Evolutionary conservation across 2,888 invertebrate genomes (phyloP), one percentile per base, ranked within the genome.

Genomic region (Apoderus coryli): DNA sequence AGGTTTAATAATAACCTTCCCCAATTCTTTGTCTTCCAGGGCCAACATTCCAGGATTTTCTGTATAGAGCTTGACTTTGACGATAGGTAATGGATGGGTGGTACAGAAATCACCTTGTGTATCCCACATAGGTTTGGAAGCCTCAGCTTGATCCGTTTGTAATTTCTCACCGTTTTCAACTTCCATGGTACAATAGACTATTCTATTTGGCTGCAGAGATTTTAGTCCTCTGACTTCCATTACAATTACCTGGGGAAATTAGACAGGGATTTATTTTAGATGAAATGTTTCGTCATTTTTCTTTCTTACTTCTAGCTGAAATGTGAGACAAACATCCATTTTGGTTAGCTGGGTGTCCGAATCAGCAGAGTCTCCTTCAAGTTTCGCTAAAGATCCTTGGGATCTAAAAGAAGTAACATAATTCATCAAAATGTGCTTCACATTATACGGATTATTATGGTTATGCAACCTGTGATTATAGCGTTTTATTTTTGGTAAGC

Each of bases 151-250:
- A 63, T 96, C 98, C 2, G 98, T 98, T 64, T 98, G 96, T 37
- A 98, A 67, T 59, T 98, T 98, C 54, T 95, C 93, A 25, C 95
- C 93, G 38, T 92, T 95, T 61, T 99, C 98, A 19, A 98, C 93
- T 63, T 99, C 98, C 98, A 98, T 99, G 12, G 96, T 98, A 61
- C 98, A 99, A 64, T 98, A 98, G 29, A 98, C 95, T 56, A 98
- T 95, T 52, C 95, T 76, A 67, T 93, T 96, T 16, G 90, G 84
- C 40, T 93, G 82, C 52, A 99, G 66, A 31, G 92, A 90, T 63
- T 95, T 96, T 43, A 98, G 69, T 45, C 93, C 93, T 61, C 95
- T 90, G 31, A 98, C 96, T 67, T 99, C 96, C 86, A 96, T 92
- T 32, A 98, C 96, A 53, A 98, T 84, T 42, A 95, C 90, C 86